Evolutionary conservation across 37 sponge, comb jelly and placozoan species (phyloP).

Genomic region (Tethya wilhelma): DNA sequence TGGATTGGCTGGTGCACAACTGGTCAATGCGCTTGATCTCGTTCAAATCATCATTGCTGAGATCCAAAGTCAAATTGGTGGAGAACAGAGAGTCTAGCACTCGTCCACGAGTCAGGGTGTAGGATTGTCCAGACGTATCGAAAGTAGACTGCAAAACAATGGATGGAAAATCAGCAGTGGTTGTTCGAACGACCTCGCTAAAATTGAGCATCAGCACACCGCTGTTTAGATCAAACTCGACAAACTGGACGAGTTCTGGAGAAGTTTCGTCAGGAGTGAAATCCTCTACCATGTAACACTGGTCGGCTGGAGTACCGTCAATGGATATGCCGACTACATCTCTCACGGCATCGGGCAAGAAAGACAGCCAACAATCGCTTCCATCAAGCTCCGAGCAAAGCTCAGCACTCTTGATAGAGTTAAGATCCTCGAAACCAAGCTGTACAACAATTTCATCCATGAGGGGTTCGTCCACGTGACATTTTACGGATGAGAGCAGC

Average conservation of each 20-base stretch:
- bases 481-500: not conserved
- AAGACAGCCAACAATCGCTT: conserved; percentile 53
- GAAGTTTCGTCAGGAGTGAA: conserved; percentile 49
- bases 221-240: conserved; percentile 60
- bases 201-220: conserved; percentile 72
- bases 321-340: conserved; percentile 65
- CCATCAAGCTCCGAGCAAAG: conserved; percentile 63
- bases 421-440: conserved; percentile 56
- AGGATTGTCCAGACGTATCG: not conserved
- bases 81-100: conserved; percentile 35
- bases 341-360: conserved; percentile 42
- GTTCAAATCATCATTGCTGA: conserved; percentile 61
- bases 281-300: conserved; percentile 24
- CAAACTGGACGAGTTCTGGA: conserved; percentile 66
- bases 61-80: conserved; percentile 39
- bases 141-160: conserved; percentile 43
- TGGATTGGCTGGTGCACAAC: conserved; percentile 44
- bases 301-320: conserved; percentile 26
- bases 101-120: conserved; percentile 16
- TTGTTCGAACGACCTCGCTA: conserved; percentile 65
- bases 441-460: conserved; percentile 61
- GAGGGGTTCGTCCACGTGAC: conserved; percentile 28
- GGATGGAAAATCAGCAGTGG: conserved; percentile 57
- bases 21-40: conserved; percentile 46
- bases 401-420: conserved; percentile 71